phyloP scores from a whole-genome alignment of 2,113 vertebrate genomes.

The Columbina picui region DNA sequence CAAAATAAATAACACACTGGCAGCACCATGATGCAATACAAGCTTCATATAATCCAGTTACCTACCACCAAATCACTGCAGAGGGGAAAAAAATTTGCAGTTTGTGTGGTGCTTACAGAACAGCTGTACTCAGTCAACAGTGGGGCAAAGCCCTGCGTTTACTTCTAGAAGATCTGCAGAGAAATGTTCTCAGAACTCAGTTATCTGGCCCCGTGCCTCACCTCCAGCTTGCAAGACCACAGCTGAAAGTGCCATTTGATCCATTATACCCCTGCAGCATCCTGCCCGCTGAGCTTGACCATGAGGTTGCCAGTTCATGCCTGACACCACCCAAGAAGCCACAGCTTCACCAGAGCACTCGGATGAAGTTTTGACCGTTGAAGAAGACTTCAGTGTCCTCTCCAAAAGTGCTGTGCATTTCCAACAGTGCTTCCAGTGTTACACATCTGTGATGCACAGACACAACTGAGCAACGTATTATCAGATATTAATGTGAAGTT shows the following conservation, averaged over 20 bases:
- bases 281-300: not conserved
- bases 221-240: not conserved
- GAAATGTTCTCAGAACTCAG: not conserved
- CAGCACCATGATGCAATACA: not conserved
- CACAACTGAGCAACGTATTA: not conserved
- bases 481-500: not conserved
- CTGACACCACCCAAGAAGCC: not conserved
- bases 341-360: not conserved
- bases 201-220: not conserved
- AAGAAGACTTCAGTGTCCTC: not conserved
- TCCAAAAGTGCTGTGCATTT: not conserved
- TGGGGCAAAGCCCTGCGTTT: not conserved
- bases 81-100: not conserved
- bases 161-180: not conserved
- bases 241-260: not conserved
- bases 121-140: not conserved
- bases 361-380: not conserved
- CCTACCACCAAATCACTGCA: not conserved
- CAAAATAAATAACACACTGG: not conserved
- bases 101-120: not conserved
- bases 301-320: not conserved
- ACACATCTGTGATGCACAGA: not conserved
- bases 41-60: not conserved
- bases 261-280: accelerated
- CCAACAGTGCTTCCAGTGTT: not conserved